Conservation (phyloP, 2,888 invertebrate genomes). For the Iselma pallidipennis region DNA sequence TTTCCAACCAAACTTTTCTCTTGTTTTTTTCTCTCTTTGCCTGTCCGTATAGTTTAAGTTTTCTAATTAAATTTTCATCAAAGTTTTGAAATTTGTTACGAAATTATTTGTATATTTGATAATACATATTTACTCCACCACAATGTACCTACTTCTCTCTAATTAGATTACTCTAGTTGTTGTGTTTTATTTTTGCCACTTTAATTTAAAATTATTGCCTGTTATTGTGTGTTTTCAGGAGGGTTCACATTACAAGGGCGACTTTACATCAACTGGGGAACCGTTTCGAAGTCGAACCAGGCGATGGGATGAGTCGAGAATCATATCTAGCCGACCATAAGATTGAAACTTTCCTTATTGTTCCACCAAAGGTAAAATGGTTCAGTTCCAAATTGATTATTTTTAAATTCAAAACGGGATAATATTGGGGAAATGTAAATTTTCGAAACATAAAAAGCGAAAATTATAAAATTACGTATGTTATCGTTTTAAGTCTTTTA, state of each 20-base stretch:
- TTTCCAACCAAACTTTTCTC: too few species aligned
- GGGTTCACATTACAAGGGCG: slow-evolving; percentile 86
- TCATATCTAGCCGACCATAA: slow-evolving; percentile 86
- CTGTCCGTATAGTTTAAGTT: too few species aligned
- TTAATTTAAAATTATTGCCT: too few species aligned
- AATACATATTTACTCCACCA: too few species aligned
- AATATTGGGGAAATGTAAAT: too few species aligned
- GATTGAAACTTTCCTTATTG: slow-evolving; percentile 84
- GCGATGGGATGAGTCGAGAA: slow-evolving; percentile 80
- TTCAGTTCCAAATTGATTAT: neutral
- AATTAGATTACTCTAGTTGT: neutral
- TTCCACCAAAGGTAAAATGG: slow-evolving; percentile 74
- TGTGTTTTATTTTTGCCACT: too few species aligned
- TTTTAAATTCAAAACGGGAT: neutral
- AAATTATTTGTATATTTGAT: neutral
- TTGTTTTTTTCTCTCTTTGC: neutral
- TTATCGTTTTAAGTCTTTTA: too few species aligned
- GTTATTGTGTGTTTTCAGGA: slow-evolving; percentile 57
- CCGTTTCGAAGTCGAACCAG: slow-evolving; percentile 84
- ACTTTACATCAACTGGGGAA: slow-evolving; percentile 80
- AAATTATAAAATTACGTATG: too few species aligned
- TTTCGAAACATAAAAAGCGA: too few species aligned
- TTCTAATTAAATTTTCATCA: neutral
- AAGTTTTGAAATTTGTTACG: neutral
- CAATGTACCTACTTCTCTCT: neutral